Evolutionary conservation across 2,113 vertebrate species (phyloP).

Genomic region (Microtus montanus): DNA sequence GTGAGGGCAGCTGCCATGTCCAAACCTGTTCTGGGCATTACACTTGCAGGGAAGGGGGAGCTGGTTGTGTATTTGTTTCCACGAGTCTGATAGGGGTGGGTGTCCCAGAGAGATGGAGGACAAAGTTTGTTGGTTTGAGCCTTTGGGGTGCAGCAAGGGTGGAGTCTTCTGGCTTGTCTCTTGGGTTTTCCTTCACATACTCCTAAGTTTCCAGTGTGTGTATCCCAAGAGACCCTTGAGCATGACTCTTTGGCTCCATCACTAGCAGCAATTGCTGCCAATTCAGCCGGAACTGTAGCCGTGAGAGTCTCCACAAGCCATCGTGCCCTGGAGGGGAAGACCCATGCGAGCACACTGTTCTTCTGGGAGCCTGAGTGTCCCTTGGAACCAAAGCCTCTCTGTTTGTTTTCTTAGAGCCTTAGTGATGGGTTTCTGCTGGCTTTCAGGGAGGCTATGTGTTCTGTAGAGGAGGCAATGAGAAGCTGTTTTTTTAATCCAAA

Average conservation of each 20-base stretch:
- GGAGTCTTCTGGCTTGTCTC: conserved; percentile 43
- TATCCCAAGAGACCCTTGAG: conserved; percentile 17
- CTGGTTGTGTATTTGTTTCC: not conserved
- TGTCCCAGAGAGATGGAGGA: not conserved
- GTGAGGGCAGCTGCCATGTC: not conserved
- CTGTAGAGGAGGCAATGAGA: conserved; percentile 42
- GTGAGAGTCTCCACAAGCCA: conserved; percentile 14
- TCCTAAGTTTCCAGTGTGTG: not conserved
- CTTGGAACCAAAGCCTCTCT: conserved; percentile 71
- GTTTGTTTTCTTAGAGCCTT: conserved; percentile 78
- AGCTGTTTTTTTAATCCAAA: conserved; percentile 77
- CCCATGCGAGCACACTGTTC: not conserved
- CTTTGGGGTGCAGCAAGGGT: not conserved
- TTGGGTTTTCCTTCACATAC: conserved; percentile 34
- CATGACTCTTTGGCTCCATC: not conserved
- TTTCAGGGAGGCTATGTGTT: conserved; percentile 69
- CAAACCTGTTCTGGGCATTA: not conserved
- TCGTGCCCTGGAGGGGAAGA: not conserved
- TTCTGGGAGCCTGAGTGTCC: conserved; percentile 62
- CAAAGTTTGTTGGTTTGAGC: not conserved
- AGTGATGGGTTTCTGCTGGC: conserved; percentile 72
- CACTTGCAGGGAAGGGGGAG: not conserved
- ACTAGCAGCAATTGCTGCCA: conserved; percentile 36
- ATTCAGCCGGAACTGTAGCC: not conserved
- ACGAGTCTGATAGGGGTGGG: not conserved